Percentiles rank a stretch among this genome's conserved stretches.
These are phyloP conservation scores for Antheraea mylitta DNA, from an alignment of 1,140 invertebrate species.

Conservation along the genomic window DNA sequence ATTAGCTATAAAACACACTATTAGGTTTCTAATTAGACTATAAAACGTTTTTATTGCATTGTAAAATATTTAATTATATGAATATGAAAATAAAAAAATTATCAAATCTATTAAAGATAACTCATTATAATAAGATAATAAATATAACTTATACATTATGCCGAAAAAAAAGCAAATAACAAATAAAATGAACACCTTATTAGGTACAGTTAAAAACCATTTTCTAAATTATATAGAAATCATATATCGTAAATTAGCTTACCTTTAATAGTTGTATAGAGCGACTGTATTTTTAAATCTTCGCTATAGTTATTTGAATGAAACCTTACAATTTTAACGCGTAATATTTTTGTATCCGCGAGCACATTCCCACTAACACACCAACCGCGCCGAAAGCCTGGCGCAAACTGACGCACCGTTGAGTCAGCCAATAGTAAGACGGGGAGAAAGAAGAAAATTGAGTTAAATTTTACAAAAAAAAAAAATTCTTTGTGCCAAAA, in stretches of 20 bases:
- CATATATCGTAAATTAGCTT: neutral
- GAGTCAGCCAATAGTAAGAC: neutral
- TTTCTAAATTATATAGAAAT: neutral
- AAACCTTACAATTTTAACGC: conserved; percentile 10
- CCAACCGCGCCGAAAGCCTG: conserved; percentile 9
- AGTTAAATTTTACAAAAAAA: neutral
- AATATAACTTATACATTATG: too few relatives aligned
- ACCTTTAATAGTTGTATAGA: neutral
- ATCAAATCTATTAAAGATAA: too few relatives aligned
- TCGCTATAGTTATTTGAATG: neutral
- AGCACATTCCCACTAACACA: neutral
- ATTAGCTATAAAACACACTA: too few relatives aligned
- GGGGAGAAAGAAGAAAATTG: neutral
- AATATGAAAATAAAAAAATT: too few relatives aligned
- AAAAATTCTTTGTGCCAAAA: neutral
- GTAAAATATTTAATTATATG: too few relatives aligned
- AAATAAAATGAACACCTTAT: neutral
- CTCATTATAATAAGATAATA: too few relatives aligned
- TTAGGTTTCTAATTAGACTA: too few relatives aligned
- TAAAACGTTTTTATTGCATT: too few relatives aligned
- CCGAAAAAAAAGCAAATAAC: neutral
- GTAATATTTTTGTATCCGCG: conserved; percentile 6
- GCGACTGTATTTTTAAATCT: neutral
- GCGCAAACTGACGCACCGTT: conserved; percentile 14
- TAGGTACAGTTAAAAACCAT: neutral